Percentiles rank a stretch among this genome's conserved stretches.
These are phyloP conservation scores for Ictalurus punctatus DNA, from an alignment of 2,113 vertebrate genomes.

Conservation along the genomic window DNA sequence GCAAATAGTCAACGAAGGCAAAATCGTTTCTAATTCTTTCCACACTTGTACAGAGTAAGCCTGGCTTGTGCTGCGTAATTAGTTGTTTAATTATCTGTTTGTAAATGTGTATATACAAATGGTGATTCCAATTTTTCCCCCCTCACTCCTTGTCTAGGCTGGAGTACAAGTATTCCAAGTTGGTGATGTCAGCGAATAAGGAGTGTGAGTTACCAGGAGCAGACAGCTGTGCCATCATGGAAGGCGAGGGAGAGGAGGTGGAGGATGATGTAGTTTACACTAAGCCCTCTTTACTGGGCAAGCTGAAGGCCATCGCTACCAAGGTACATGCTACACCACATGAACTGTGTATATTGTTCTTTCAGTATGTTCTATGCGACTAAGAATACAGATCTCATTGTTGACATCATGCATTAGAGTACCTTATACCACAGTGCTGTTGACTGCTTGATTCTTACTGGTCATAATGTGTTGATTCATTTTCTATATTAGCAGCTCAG, in stretches of 20 bases:
- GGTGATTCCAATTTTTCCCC: not conserved
- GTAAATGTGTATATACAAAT: not conserved
- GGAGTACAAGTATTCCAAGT: constrained; percentile 95
- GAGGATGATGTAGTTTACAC: constrained; percentile 94
- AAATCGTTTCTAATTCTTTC: not conserved
- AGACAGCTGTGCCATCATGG: constrained; percentile 98
- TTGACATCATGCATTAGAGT: not conserved
- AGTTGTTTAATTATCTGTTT: too few species aligned
- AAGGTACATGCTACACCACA: constrained; percentile 76
- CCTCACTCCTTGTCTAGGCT: constrained; percentile 72
- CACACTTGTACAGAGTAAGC: not conserved
- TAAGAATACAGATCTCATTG: not conserved
- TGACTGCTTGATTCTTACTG: not conserved
- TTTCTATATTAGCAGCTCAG: not conserved
- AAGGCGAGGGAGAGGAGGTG: constrained; percentile 92
- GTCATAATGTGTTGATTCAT: not conserved
- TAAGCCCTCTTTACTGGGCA: constrained; percentile 87
- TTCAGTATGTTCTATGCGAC: not conserved
- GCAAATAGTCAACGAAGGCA: not conserved
- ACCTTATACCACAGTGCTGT: not conserved
- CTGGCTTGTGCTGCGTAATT: not conserved
- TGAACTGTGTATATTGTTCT: not conserved
- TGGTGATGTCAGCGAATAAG: constrained; percentile 94
- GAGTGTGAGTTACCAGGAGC: constrained; percentile 92
- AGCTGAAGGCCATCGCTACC: constrained; percentile 91